phyloP scores from a whole-genome alignment of 2,888 invertebrate species.

The Ypsolopha scabrella region DNA sequence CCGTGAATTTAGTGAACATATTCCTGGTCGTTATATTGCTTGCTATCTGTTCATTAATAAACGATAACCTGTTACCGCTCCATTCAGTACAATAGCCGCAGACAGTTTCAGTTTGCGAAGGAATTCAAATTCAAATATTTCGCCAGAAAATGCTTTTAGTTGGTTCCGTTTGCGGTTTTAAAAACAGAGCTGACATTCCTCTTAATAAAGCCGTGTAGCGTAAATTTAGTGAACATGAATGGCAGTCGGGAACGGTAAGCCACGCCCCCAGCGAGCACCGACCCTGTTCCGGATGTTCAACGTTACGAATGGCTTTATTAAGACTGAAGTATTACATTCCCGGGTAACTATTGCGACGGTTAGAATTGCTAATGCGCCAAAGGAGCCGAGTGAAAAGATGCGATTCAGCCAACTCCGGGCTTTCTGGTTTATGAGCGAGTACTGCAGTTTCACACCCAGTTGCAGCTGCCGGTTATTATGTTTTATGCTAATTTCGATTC shows the following conservation, averaged over 20 bases:
- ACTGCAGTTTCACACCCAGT: constrained; percentile 51
- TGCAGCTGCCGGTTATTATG: constrained; percentile 19
- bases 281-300: constrained; percentile 53
- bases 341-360: constrained; percentile 51
- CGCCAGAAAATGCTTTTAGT: too few relatives aligned
- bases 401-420: constrained; percentile 35
- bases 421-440: constrained; percentile 54
- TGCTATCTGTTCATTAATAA: constrained; percentile 54
- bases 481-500: constrained; percentile 7
- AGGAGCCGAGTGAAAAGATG: constrained; percentile 54
- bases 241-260: constrained; percentile 8
- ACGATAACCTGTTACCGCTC: constrained; percentile 40
- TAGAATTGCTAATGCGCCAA: constrained; percentile 58
- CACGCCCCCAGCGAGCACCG: constrained; percentile 33
- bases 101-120: constrained; percentile 21
- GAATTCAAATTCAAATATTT: too few relatives aligned
- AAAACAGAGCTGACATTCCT: constrained; percentile 1
- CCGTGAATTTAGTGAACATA: constrained; percentile 42
- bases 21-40: constrained; percentile 36
- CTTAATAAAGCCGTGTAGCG: constrained; percentile 3
- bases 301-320: constrained; percentile 64
- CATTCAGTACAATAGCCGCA: constrained; percentile 31
- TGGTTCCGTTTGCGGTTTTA: not conserved
- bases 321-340: constrained; percentile 62
- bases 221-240: constrained; percentile 2